Percentiles rank a stretch among this genome's conserved stretches.
phyloP scores from a whole-genome alignment of 2,797 vertebrate genomes.

The Ciconia nigra region DNA sequence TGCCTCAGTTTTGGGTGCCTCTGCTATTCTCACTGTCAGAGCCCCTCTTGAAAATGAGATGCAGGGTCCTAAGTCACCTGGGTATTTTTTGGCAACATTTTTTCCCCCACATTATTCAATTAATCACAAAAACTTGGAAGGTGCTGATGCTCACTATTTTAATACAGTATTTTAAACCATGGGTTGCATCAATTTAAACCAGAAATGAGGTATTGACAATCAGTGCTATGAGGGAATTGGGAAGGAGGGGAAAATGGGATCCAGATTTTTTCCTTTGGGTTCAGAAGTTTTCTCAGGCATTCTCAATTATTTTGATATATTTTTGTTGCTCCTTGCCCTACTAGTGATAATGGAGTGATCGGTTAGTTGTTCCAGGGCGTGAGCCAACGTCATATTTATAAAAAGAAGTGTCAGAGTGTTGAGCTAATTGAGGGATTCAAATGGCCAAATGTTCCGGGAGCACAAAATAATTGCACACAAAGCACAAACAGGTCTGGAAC shows the following conservation, averaged over 20 bases:
- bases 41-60: not conserved
- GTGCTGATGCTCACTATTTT: not conserved
- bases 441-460: slow-evolving; percentile 1
- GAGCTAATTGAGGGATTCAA: slow-evolving; percentile 32
- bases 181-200: not conserved
- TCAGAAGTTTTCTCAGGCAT: slow-evolving; percentile 9
- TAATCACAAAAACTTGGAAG: not conserved
- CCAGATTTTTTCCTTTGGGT: not conserved
- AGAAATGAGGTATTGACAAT: not conserved
- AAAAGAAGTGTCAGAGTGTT: slow-evolving; percentile 9
- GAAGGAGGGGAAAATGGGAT: not conserved
- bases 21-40: not conserved
- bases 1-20: not conserved
- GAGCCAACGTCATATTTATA: not conserved
- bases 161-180: not conserved
- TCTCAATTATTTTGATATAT: not conserved
- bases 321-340: slow-evolving; percentile 29
- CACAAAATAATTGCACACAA: slow-evolving; percentile 23
- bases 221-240: not conserved
- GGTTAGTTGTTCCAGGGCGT: not conserved
- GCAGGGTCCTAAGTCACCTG: not conserved
- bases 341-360: slow-evolving; percentile 33
- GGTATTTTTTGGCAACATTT: not conserved
- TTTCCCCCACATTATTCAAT: not conserved
- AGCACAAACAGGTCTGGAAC: not conserved